Conservation (phyloP, 2,888 invertebrate species). For the Perdita meconis region DNA sequence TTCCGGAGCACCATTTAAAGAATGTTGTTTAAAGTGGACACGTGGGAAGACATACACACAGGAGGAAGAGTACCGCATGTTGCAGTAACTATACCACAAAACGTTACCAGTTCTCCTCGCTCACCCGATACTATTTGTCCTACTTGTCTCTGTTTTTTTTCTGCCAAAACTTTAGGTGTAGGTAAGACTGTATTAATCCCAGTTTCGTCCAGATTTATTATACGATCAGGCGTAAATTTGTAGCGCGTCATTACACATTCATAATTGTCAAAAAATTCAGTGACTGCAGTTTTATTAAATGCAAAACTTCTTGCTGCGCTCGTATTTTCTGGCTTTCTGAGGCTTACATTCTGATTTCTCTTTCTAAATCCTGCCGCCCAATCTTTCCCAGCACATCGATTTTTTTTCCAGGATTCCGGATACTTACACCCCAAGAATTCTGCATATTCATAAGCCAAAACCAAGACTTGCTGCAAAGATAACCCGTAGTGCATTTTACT, state of each 20-base stretch:
- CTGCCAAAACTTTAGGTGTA: slow-evolving; percentile 77
- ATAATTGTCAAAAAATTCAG: slow-evolving; percentile 66
- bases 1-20: slow-evolving; percentile 77
- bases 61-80: slow-evolving; percentile 79
- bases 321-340: slow-evolving; percentile 71
- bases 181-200: slow-evolving; percentile 82
- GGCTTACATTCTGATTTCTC: slow-evolving; percentile 54
- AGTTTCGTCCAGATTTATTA: slow-evolving; percentile 82
- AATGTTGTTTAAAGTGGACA: slow-evolving; percentile 74
- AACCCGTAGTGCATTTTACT: slow-evolving; percentile 72
- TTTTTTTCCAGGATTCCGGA: slow-evolving; percentile 39
- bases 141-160: slow-evolving; percentile 81
- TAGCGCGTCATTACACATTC: slow-evolving; percentile 38
- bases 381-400: slow-evolving; percentile 62
- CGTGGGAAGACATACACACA: slow-evolving; percentile 80
- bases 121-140: slow-evolving; percentile 81
- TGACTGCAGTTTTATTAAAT: slow-evolving; percentile 69
- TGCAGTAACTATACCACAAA: slow-evolving; percentile 77
- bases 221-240: slow-evolving; percentile 66
- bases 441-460: slow-evolving; percentile 66
- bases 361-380: slow-evolving; percentile 64
- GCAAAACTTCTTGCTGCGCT: slow-evolving; percentile 66
- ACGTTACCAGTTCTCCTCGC: slow-evolving; percentile 78
- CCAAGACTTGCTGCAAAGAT: slow-evolving; percentile 59
- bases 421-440: slow-evolving; percentile 44